Evolutionary conservation across 35 echinoderm and acorn worm species (phyloP), one percentile per base, ranked within the genome.

Genomic region (Anneissia japonica): DNA sequence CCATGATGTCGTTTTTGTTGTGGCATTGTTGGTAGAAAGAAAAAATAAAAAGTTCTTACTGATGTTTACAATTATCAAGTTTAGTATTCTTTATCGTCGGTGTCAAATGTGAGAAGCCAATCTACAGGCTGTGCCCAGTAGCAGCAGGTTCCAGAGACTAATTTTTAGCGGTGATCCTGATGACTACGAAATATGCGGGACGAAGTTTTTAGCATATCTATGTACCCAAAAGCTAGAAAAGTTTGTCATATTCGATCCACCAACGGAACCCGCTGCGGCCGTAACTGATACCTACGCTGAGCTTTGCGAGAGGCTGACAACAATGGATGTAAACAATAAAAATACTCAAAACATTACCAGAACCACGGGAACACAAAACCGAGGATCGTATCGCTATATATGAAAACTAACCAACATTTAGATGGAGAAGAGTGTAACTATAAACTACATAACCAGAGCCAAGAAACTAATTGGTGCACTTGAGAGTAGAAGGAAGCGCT

Each of bases 361-460:
- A 6, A 43, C 14, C 40, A 43, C 4, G 40, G 40, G 14, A 43
- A 43, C 40, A 43, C 40, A 43, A 43, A 43, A 43, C 86, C 86
- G 19, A 1, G 86, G 31, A 88, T 88, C 32, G 80, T 88, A 16
- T 77, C 86, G 23, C 33, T 88, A 46, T 88, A 88, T 34, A 88
- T 35, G 33, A 77, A 88, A n/a, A 64, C 76, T 88, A 3, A 88
- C 76, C 14, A 0, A 30, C 38, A 45, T 88, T 21, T 72, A 34
- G 86, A 88, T 72, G 38, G 36, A 45, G 9, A n/a, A 21, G 31
- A 26, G 34, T 1, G 87, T 82, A 35, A 32, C 9, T 23, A 28
- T 76, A 34, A 88, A 88, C 26, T 89, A 87, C 40, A 31, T 89
- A 1, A 23, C 83, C 39, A 79, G 87, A 39, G 87, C 79, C 11